Evolutionary conservation across 2,797 vertebrate species (phyloP).

Genomic region (Luscinia luscinia): DNA sequence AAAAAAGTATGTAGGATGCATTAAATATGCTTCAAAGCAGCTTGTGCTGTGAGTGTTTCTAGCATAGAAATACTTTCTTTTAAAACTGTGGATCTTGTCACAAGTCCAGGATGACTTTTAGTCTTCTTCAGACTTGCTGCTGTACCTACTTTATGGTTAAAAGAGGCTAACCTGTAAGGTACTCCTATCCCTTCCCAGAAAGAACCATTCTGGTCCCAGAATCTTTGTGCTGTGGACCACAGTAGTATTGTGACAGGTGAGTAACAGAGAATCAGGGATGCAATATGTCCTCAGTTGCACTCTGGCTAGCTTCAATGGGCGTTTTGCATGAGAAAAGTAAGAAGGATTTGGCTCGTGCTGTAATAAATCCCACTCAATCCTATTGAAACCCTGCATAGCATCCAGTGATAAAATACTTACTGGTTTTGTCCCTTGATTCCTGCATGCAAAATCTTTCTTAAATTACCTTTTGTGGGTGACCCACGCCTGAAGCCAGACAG

Average conservation of each 20-base stretch:
- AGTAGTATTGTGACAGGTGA: not conserved
- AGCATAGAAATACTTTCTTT: conserved; percentile 11
- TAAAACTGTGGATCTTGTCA: conserved; percentile 36
- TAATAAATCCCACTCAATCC: conserved; percentile 53
- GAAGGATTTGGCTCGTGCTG: conserved; percentile 35
- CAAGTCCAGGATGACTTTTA: conserved; percentile 12
- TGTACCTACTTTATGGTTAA: not conserved
- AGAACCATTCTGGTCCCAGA: not conserved
- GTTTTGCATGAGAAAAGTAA: conserved; percentile 49
- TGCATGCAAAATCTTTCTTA: not conserved
- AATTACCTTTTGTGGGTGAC: not conserved
- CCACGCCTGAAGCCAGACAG: not conserved
- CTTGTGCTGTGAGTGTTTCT: conserved; percentile 23
- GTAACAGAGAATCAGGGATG: not conserved
- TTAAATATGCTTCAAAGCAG: conserved; percentile 54
- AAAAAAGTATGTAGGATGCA: conserved; percentile 31
- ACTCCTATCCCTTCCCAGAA: not conserved
- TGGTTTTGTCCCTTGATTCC: not conserved
- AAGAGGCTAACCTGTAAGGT: not conserved
- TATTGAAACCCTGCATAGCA: not conserved
- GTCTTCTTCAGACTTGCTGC: conserved; percentile 5
- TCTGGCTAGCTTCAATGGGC: conserved; percentile 4
- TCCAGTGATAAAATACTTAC: not conserved
- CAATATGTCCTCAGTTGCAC: conserved; percentile 17
- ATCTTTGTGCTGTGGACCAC: not conserved